These are phyloP conservation scores for Tetrapedia diversipes DNA, from an alignment of 2,888 invertebrate genomes.

Conservation along the genomic window DNA sequence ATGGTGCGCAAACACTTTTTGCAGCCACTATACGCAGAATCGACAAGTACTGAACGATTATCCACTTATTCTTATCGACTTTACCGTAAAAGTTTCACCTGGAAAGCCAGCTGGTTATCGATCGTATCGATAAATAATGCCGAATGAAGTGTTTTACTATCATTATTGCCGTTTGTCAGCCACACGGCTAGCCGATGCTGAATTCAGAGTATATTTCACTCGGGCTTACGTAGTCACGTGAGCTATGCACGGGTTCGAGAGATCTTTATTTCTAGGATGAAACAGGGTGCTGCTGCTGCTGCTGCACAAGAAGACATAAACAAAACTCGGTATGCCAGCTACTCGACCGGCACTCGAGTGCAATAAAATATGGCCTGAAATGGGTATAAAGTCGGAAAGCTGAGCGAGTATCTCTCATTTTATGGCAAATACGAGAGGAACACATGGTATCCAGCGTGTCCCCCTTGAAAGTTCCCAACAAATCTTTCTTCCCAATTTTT, in stretches of 20 bases:
- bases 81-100: no score
- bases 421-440: not conserved
- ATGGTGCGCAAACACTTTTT: no score
- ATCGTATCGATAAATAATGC: not conserved
- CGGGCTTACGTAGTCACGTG: not conserved
- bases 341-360: not conserved
- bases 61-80: no score
- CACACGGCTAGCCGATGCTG: not conserved
- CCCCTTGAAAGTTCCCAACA: not conserved
- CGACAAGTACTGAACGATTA: no score
- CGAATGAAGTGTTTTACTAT: not conserved
- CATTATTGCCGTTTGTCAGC: not conserved
- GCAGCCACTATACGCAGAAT: no score
- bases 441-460: not conserved
- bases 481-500: not conserved
- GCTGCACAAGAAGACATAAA: not conserved
- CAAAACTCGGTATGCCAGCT: not conserved
- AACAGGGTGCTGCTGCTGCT: no score
- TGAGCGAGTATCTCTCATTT: constrained; percentile 1
- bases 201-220: not conserved
- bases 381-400: not conserved
- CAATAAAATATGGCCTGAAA: not conserved
- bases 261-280: not conserved
- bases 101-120: no score
- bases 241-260: not conserved